Conservation (phyloP, 2,888 invertebrate species). For the Toxonevra muliebris region DNA sequence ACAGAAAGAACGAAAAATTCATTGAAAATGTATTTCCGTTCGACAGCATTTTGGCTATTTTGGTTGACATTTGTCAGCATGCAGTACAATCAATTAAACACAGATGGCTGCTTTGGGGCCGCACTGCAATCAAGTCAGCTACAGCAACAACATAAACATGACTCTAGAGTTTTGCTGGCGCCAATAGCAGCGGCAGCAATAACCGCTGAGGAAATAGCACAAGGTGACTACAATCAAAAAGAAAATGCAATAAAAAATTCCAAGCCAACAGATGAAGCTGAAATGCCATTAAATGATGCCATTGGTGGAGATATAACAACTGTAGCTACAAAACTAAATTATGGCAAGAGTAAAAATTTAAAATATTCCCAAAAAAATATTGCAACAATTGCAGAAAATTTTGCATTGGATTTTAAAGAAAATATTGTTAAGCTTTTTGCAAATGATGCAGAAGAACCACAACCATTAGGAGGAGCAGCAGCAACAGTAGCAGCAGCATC, state of each 20-base stretch:
- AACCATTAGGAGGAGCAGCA: slow-evolving; percentile 34
- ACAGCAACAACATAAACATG: not conserved
- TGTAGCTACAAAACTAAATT: slow-evolving; percentile 13
- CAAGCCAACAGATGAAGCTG: slow-evolving; percentile 36
- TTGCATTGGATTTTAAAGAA: slow-evolving; percentile 48
- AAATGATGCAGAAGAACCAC: slow-evolving; percentile 34
- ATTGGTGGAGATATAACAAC: not conserved
- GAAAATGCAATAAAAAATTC: slow-evolving; percentile 15
- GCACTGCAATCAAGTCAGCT: slow-evolving; percentile 25
- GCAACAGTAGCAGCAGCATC: slow-evolving; percentile 22
- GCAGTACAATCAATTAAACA: slow-evolving; percentile 51
- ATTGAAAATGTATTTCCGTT: slow-evolving; percentile 52
- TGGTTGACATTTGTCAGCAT: slow-evolving; percentile 55
- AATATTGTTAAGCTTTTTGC: slow-evolving; percentile 46
- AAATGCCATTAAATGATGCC: slow-evolving; percentile 25
- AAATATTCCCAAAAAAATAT: slow-evolving; percentile 13
- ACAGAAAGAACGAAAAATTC: slow-evolving; percentile 11
- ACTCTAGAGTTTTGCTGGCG: not conserved
- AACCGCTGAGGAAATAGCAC: slow-evolving; percentile 28
- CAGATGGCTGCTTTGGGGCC: slow-evolving; percentile 45
- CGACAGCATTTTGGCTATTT: slow-evolving; percentile 55
- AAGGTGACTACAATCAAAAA: slow-evolving; percentile 18
- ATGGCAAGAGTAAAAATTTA: slow-evolving; percentile 26
- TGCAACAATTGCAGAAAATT: slow-evolving; percentile 30
- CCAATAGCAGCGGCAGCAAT: slow-evolving; percentile 27